Evolutionary conservation across 2,113 vertebrate species (phyloP).

Genomic region (Cephalopterus ornatus): DNA sequence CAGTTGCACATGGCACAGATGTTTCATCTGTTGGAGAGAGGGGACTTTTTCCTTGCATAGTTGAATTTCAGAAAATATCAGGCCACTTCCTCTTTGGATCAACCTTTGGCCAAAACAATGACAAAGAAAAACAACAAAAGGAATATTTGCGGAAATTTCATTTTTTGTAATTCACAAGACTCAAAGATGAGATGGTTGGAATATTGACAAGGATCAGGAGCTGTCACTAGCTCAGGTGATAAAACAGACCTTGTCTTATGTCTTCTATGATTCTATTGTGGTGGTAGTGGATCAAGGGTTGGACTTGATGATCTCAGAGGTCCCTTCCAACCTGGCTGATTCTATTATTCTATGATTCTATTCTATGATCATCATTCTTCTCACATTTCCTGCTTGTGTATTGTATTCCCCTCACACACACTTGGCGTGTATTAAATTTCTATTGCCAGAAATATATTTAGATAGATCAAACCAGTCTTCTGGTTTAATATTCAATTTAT

Average conservation of each 20-base stretch:
- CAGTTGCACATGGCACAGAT: fast-evolving
- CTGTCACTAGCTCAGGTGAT: constrained; percentile 29
- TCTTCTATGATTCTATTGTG: too few species aligned
- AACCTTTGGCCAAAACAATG: neutral
- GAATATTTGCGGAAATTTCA: neutral
- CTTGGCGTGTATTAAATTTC: neutral
- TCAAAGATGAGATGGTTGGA: neutral
- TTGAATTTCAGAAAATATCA: neutral
- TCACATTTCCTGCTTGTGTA: neutral
- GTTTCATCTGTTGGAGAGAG: neutral
- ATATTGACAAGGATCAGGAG: constrained; percentile 20
- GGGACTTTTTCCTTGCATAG: neutral
- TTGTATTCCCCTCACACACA: neutral
- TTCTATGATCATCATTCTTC: constrained; percentile 25
- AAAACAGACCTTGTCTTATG: constrained; percentile 11
- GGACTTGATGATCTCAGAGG: too few species aligned
- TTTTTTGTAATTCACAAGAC: neutral
- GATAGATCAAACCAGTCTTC: constrained; percentile 50
- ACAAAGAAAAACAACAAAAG: neutral
- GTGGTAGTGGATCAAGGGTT: too few species aligned
- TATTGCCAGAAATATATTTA: constrained; percentile 42
- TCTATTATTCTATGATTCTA: too few species aligned
- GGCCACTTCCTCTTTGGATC: neutral
- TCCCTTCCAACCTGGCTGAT: too few species aligned
- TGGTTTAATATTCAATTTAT: constrained; percentile 69